Conservation (phyloP, 2,888 invertebrate species). For the Allolobophora icterica region DNA sequence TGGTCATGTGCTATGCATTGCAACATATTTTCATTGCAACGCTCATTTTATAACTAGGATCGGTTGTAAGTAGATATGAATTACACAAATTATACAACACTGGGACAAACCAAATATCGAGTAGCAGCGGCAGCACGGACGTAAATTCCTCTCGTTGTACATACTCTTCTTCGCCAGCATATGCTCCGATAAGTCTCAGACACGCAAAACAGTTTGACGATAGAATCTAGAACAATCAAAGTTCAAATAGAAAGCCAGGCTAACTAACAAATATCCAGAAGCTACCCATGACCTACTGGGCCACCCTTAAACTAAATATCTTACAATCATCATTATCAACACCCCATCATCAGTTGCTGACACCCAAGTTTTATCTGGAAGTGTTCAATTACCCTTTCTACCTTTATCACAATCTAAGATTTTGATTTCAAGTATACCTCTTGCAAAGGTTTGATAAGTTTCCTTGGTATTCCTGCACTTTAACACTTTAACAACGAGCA, state of each 20-base stretch:
- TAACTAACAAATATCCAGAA: background rate
- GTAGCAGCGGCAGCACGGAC: background rate
- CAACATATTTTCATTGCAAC: background rate
- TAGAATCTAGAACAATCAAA: background rate
- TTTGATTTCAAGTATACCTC: no score
- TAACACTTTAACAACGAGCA: no score
- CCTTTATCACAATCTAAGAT: no score
- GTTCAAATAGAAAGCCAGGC: background rate
- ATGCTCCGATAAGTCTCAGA: conserved; percentile 17
- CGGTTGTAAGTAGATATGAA: background rate
- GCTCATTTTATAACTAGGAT: background rate
- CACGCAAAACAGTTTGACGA: background rate
- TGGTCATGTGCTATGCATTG: background rate
- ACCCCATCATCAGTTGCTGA: background rate
- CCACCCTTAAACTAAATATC: background rate
- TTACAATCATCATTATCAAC: background rate
- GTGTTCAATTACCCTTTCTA: no score
- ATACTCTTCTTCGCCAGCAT: background rate
- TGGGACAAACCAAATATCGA: background rate
- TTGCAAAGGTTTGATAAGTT: no score
- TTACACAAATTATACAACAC: background rate
- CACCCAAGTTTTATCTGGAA: background rate
- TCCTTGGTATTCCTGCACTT: no score
- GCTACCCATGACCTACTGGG: background rate
- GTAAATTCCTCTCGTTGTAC: conserved; percentile 5